Conservation (phyloP, 2,888 invertebrate genomes). For the Caenorhabditis zanzibari region DNA sequence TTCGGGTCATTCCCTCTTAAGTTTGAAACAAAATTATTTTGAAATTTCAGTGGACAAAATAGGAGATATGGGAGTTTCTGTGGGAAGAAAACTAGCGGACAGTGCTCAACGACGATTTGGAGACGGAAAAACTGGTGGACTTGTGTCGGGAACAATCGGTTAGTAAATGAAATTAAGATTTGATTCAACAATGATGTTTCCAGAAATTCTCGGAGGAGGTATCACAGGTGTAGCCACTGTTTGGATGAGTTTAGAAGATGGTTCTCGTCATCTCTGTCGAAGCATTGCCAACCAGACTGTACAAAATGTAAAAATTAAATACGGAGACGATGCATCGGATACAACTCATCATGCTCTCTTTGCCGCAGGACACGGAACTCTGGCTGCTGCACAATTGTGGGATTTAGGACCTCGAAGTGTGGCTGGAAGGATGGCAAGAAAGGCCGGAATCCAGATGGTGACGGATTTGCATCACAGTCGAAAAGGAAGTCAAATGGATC, state of each 20-base stretch:
- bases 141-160: conserved; percentile 74
- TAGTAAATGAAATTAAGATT: not conserved
- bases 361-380: conserved; percentile 88
- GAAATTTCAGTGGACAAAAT: conserved; percentile 85
- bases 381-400: conserved; percentile 87
- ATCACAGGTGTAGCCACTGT: conserved; percentile 87
- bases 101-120: conserved; percentile 85
- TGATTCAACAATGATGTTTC: not conserved
- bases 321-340: conserved; percentile 88
- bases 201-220: conserved; percentile 79
- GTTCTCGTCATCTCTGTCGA: conserved; percentile 87
- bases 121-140: conserved; percentile 75
- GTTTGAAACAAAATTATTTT: too few relatives aligned
- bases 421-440: conserved; percentile 87
- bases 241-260: conserved; percentile 88
- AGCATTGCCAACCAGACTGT: conserved; percentile 89
- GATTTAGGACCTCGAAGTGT: conserved; percentile 89
- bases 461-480: conserved; percentile 57
- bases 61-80: conserved; percentile 87
- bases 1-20: too few relatives aligned
- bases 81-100: conserved; percentile 88
- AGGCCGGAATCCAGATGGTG: conserved; percentile 86
- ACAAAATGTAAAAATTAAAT: conserved; percentile 89
- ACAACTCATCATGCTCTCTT: conserved; percentile 88
- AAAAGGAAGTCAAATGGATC: conserved; percentile 18